Base-by-base conservation (phyloP, 2,113 vertebrate species). In the Girardinichthys multiradiatus region DNA sequence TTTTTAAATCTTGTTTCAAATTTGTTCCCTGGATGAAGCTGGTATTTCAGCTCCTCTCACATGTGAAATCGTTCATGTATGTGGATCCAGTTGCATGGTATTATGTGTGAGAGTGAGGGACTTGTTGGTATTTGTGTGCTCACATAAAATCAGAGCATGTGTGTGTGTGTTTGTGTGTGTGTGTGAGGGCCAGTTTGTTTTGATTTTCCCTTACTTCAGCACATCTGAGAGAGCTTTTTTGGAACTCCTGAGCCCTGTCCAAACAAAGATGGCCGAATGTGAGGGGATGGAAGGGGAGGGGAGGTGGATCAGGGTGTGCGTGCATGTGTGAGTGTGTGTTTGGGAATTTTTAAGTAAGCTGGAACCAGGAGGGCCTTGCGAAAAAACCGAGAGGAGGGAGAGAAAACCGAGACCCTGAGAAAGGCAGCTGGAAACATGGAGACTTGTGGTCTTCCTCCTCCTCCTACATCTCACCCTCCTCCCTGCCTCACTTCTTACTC, bases 201-300 rank as follows among this genome's bases (percentile, higher is more conserved):
- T 93, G 89, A 92, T 95, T 95, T 95, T 90, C 93, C 93, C 95
- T 95, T 94, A 94, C 94, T 94, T 96, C 93, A 96, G 94, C 95
- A 86, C 90, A 94, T 95, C 93, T 94, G 92, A 95, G 95, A 95
- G 93, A 94, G 88, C 80, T 92, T 92, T 96, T 95, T 92, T 95
- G 93, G 94, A 95, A 95, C 94, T 94, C 90, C 91, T 93, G 94
- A 95, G 92, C 92, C 94, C 94, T 96, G 95, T 96, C 94, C 95
- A 95, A 95, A 96, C 96, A 97, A 94, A 98, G 93, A 97, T 96
- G 96, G 95, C 95, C 94, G 94, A 94, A 86, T 76, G 87, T 87
- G 90, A 90, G 89, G 90, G 84, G 90, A 89, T 89, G 90, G 85
- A 88, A 87, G 84, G 74, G 84, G 76, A 92, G 89, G 82, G 91